A percentile compares a stretch with the other conserved stretches of the same genome.
Evolutionary conservation across 2,888 invertebrate genomes (phyloP).

Genomic region (Lumbricus terrestris): DNA sequence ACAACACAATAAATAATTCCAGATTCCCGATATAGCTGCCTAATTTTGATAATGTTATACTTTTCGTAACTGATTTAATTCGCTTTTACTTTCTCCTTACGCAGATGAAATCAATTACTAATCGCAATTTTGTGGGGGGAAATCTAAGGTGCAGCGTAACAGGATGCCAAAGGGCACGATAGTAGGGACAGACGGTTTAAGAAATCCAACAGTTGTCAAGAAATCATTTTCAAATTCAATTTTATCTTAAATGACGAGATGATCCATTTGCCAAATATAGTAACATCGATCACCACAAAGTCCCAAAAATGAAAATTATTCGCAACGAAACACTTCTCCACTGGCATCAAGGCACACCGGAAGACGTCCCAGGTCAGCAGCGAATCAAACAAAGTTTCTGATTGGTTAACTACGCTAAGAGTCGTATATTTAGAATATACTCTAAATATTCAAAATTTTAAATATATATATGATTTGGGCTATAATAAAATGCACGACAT

Average conservation of each 20-base stretch:
- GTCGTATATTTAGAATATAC: background rate
- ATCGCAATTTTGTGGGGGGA: background rate
- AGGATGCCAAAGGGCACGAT: conserved; percentile 22
- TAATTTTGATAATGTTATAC: background rate
- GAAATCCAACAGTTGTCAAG: background rate
- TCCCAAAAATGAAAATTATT: background rate
- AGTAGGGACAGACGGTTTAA: background rate
- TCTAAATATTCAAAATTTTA: too few species aligned
- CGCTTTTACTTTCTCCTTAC: background rate
- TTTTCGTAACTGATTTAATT: background rate
- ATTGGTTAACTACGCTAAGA: background rate
- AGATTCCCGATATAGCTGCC: background rate
- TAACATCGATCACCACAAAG: background rate
- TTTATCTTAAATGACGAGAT: background rate
- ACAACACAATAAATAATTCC: background rate
- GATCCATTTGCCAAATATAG: background rate
- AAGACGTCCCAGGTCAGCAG: background rate
- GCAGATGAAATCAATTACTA: background rate
- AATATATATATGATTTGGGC: too few species aligned
- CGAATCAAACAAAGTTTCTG: background rate
- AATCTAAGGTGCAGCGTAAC: background rate
- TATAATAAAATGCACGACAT: too few species aligned
- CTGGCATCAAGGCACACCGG: background rate
- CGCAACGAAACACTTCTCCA: background rate
- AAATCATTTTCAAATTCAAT: background rate